These are phyloP conservation scores for Cyphomyrus discorhynchus DNA, from an alignment of 2,113 vertebrate genomes.

Conservation along the genomic window DNA sequence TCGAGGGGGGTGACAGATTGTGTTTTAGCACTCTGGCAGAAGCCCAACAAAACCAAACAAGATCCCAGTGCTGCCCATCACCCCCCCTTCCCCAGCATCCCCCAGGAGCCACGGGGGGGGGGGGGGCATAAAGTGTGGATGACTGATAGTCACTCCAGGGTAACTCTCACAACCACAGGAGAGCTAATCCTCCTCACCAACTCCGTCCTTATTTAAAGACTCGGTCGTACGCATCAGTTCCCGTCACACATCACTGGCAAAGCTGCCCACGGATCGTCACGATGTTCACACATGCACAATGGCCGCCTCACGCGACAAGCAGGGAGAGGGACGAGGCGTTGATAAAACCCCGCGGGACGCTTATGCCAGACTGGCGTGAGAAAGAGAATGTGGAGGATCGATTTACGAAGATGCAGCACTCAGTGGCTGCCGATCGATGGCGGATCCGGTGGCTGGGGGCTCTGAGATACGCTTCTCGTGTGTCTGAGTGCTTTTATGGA, in stretches of 20 bases:
- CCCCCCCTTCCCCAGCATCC: neutral
- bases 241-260: neutral
- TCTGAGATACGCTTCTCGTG: neutral
- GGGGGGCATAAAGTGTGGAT: neutral
- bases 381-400: neutral
- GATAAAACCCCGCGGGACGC: neutral
- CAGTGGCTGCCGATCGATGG: neutral
- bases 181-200: neutral
- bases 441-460: neutral
- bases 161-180: neutral
- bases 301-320: neutral
- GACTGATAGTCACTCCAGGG: neutral
- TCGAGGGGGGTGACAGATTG: neutral
- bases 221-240: neutral
- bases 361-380: neutral
- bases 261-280: neutral
- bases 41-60: neutral
- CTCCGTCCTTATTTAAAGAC: neutral
- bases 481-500: neutral
- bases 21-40: neutral
- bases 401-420: constrained; percentile 3
- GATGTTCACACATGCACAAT: neutral
- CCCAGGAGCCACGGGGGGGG: neutral
- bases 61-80: neutral
- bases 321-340: neutral